Percentiles rank a stretch among this genome's conserved stretches.
These are phyloP conservation scores for Bursaphelenchus okinawaensis DNA, from an alignment of 2,888 invertebrate species.

Conservation along the genomic window DNA sequence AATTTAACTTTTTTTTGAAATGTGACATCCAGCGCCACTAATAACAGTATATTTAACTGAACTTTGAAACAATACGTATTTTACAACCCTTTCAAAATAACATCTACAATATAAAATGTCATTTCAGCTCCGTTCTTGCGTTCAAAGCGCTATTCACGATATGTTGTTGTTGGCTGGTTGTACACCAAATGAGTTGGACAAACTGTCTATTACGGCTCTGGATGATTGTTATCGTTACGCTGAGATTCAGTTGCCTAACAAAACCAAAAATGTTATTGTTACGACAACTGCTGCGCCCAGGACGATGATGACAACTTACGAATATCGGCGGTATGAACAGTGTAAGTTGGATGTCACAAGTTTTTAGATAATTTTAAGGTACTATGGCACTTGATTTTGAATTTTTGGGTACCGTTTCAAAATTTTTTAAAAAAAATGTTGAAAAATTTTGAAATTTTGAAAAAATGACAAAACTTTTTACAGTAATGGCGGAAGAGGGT, in stretches of 20 bases:
- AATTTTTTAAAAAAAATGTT: no score
- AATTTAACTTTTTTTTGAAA: no score
- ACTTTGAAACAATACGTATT: no score
- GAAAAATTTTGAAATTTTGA: no score
- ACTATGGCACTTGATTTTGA: neutral
- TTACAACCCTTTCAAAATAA: no score
- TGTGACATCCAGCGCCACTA: no score
- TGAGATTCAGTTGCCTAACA: constrained; percentile 5
- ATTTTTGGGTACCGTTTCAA: no score
- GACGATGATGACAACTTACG: neutral
- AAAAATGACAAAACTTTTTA: no score
- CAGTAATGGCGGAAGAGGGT: neutral
- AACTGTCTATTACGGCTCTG: constrained; percentile 19
- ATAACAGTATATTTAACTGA: no score
- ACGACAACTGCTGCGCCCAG: neutral
- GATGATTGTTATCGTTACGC: constrained; percentile 28
- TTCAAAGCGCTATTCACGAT: constrained; percentile 15
- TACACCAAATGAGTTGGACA: constrained; percentile 20
- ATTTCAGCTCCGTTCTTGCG: constrained; percentile 5
- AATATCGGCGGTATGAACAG: neutral
- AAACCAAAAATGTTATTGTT: neutral
- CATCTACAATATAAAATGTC: neutral
- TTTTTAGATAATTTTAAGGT: no score
- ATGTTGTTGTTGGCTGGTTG: constrained; percentile 20
- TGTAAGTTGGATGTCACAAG: neutral